Conservation (phyloP, 2,888 invertebrate species). For the Biston betularia region DNA sequence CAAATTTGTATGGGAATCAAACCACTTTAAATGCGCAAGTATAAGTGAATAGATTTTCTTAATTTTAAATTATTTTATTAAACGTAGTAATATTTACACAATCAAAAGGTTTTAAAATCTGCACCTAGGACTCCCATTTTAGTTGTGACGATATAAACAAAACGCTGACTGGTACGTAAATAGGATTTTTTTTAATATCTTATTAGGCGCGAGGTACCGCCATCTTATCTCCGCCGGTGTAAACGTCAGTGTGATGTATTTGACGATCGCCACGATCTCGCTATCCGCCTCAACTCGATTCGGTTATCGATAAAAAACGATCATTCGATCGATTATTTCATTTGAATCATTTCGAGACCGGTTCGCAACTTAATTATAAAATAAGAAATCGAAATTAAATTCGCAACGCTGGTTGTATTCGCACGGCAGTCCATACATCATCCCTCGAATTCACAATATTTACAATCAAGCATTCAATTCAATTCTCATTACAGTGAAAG, state of each 20-base stretch:
- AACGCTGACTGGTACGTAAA: too few relatives aligned
- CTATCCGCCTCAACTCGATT: constrained; percentile 4
- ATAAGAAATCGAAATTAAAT: constrained; percentile 26
- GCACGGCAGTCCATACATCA: constrained; percentile 25
- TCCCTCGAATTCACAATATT: constrained; percentile 31
- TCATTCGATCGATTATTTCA: constrained; percentile 21
- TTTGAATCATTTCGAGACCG: constrained; percentile 8
- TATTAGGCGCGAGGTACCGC: constrained; percentile 29
- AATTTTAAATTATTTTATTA: too few relatives aligned
- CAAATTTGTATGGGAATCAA: too few relatives aligned
- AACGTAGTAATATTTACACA: too few relatives aligned
- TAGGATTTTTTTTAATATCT: too few relatives aligned
- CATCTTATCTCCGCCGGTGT: constrained; percentile 28
- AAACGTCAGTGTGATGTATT: constrained; percentile 24
- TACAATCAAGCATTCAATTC: constrained; percentile 45
- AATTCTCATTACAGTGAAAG: constrained; percentile 44
- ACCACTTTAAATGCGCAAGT: too few relatives aligned
- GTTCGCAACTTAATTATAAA: constrained; percentile 29
- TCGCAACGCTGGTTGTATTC: constrained; percentile 17
- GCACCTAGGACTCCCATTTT: too few relatives aligned
- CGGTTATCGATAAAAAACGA: constrained; percentile 26
- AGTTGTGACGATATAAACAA: too few relatives aligned
- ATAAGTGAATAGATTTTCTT: too few relatives aligned
- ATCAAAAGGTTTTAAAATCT: too few relatives aligned
- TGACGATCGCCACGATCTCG: constrained; percentile 13